A percentile compares a stretch with the other conserved stretches of the same genome.
These are phyloP conservation scores for Mesorhabditis sp. DNA, from an alignment of 2,888 invertebrate genomes.

Conservation along the genomic window DNA sequence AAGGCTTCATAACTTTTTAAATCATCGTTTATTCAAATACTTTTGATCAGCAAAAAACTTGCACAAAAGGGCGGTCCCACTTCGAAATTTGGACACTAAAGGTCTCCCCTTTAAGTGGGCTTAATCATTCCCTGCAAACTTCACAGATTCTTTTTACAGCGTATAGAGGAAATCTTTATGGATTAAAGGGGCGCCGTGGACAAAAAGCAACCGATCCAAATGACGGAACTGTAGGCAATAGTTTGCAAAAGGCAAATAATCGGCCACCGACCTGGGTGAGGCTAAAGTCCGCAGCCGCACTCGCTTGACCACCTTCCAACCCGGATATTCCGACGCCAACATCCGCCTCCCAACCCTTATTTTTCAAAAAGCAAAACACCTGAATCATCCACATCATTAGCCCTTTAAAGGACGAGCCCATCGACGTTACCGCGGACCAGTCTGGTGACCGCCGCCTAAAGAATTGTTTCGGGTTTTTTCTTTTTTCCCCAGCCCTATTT, in stretches of 20 bases:
- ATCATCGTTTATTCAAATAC: too few relatives aligned
- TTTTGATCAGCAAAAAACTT: too few relatives aligned
- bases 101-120: too few relatives aligned
- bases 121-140: too few relatives aligned
- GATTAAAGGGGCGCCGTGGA: slow-evolving; percentile 32
- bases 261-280: slow-evolving; percentile 20
- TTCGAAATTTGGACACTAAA: not conserved
- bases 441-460: slow-evolving; percentile 60
- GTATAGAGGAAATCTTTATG: too few relatives aligned
- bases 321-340: slow-evolving; percentile 95
- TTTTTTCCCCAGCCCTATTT: too few relatives aligned
- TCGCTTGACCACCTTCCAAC: slow-evolving; percentile 85
- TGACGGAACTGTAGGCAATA: slow-evolving; percentile 16
- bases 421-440: slow-evolving; percentile 59
- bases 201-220: slow-evolving; percentile 25
- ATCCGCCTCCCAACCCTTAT: slow-evolving; percentile 71
- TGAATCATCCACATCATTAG: slow-evolving; percentile 69
- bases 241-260: not conserved
- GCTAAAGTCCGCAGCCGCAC: slow-evolving; percentile 70
- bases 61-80: too few relatives aligned
- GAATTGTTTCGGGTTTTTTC: not conserved
- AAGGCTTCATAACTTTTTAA: too few relatives aligned
- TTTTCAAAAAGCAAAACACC: too few relatives aligned
- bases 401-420: slow-evolving; percentile 72
- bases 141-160: slow-evolving; percentile 14